Percentiles rank a stretch among this genome's conserved stretches.
phyloP scores from a whole-genome alignment of 2,888 invertebrate species.

The Leptinotarsa tumamoca region DNA sequence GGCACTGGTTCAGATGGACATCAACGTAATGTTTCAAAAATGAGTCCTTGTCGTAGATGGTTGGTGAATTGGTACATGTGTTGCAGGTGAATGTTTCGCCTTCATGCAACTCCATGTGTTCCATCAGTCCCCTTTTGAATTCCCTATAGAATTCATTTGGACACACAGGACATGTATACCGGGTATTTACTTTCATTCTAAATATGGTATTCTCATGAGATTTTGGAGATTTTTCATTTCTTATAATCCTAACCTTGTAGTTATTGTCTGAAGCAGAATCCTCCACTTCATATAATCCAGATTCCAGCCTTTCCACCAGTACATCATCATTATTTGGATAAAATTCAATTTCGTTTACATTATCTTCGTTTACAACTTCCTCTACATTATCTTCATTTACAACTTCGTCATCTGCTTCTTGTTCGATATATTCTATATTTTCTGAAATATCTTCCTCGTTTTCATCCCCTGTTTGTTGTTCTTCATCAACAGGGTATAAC shows the following conservation, averaged over 20 bases:
- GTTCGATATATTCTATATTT: background rate
- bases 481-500: background rate
- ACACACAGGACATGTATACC: slow-evolving; percentile 42
- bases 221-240: background rate
- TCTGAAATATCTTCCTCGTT: background rate
- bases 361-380: background rate
- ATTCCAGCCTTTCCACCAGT: background rate
- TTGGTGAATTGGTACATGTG: slow-evolving; percentile 31
- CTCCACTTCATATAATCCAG: slow-evolving; percentile 11
- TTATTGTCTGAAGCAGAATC: background rate
- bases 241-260: slow-evolving; percentile 3
- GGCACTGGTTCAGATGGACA: slow-evolving; percentile 46
- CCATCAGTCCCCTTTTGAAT: slow-evolving; percentile 33
- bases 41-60: slow-evolving; percentile 25
- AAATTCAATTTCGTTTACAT: background rate
- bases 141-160: slow-evolving; percentile 27
- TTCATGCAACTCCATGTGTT: slow-evolving; percentile 35
- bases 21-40: slow-evolving; percentile 44
- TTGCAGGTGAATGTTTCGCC: slow-evolving; percentile 37
- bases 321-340: background rate
- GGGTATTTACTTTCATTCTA: slow-evolving; percentile 33
- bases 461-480: background rate
- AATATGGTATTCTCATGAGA: background rate
- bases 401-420: background rate
- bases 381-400: background rate